Percentiles rank a stretch among this genome's conserved stretches.
Conservation (phyloP, 2,113 vertebrate species). For the Caretta caretta region DNA sequence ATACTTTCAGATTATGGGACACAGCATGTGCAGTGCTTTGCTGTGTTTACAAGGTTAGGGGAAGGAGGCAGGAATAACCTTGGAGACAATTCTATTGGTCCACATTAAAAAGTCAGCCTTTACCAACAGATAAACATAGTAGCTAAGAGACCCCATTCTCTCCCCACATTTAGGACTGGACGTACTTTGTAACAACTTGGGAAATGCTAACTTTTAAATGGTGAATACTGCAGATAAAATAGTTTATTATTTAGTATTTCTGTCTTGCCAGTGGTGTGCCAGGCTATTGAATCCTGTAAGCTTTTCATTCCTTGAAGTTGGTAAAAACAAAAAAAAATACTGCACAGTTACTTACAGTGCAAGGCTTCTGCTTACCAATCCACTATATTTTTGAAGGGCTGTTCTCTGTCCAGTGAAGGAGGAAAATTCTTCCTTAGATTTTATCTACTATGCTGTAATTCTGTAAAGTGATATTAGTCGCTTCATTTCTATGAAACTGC, state of each 20-base stretch:
- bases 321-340: not conserved
- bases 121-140: not conserved
- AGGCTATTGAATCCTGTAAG: not conserved
- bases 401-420: not conserved
- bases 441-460: not conserved
- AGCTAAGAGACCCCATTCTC: conserved; percentile 14
- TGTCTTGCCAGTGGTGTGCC: not conserved
- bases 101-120: not conserved
- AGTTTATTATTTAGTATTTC: conserved; percentile 19
- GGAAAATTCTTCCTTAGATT: not conserved
- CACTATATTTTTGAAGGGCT: not conserved
- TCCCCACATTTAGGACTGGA: not conserved
- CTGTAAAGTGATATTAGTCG: not conserved
- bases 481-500: conserved; percentile 5
- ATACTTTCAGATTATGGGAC: not conserved
- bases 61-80: not conserved
- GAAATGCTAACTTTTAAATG: conserved; percentile 38
- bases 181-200: not conserved
- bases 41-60: not conserved
- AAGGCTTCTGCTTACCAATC: not conserved
- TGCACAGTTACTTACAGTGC: not conserved
- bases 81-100: not conserved
- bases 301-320: not conserved
- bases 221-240: conserved; percentile 26
- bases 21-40: not conserved